Base-by-base conservation (phyloP, 2,888 invertebrate species). In the Galerucella calmariensis region DNA sequence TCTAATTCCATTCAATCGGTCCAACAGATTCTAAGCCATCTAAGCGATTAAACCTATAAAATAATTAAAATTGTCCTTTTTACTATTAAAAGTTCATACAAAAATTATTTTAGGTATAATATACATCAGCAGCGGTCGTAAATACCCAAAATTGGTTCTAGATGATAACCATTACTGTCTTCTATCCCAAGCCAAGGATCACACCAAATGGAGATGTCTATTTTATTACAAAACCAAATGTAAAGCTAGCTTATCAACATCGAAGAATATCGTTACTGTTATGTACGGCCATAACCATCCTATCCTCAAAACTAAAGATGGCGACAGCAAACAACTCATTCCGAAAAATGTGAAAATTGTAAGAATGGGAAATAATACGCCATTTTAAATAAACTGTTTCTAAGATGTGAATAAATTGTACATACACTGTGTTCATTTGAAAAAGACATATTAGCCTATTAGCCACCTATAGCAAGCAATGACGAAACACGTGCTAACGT, bases 171-270 rank as follows among this genome's bases (percentile, higher is more conserved):
- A 82, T 58, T 82, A 80, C 62, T 77, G 77, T 58, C 67, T 81
- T 3, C 73, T 79, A 14, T 79, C 78, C 16, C 77, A 80, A 74
- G 76, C 79, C 48, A 76, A 71, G 44, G 77, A 81, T 56, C 81
- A 80, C 63, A 83, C 84, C 0, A 79, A 77, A 75, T 85, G 84
- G 84, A 80, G 83, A 66, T 85, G 85, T 73, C 74, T 80, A 1
- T 78, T 69, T 51, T 83, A 84, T 70, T 80, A 82, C 65, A 81
- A 80, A 77, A 81, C 80, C 1, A 82, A 80, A 73, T 84, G 84
- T 62, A 81, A 77, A 67, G 79, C 82, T 12, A 75, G 73, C 12
- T 71, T 83, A 8, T 75, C 77, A 5, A 81, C 82, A 0, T 80
- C 73, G 9, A 79, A 79, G 67, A 82, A 80, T 58, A 66, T 73